Conservation (phyloP, 2,797 vertebrate genomes). For the Onychomys leucogaster region DNA sequence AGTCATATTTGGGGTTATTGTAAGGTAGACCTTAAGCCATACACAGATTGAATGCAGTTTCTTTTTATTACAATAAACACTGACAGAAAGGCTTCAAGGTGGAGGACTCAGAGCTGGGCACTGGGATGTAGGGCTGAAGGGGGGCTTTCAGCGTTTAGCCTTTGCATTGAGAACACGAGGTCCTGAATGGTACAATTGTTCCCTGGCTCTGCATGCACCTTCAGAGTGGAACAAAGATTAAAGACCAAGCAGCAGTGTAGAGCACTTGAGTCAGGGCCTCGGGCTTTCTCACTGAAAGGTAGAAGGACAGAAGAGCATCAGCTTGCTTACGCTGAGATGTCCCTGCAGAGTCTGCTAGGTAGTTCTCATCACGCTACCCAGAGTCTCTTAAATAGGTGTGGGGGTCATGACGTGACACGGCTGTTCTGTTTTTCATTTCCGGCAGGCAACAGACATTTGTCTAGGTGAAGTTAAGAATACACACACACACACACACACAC, state of each 20-base stretch:
- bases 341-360: not conserved
- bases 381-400: not conserved
- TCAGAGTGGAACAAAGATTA: not conserved
- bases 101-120: not conserved
- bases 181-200: fast-evolving
- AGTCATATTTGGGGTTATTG: constrained; percentile 10
- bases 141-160: not conserved
- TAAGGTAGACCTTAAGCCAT: not conserved
- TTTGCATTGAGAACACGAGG: not conserved
- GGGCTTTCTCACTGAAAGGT: not conserved
- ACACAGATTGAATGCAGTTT: not conserved
- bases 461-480: not conserved
- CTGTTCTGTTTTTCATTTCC: not conserved
- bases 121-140: not conserved
- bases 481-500: too few relatives aligned
- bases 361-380: not conserved
- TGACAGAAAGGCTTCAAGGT: not conserved
- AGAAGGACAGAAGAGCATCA: not conserved
- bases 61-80: not conserved
- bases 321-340: not conserved
- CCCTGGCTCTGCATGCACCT: not conserved
- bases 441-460: not conserved
- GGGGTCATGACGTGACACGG: not conserved
- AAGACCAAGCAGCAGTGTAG: not conserved
- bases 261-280: not conserved